These are phyloP conservation scores for Prunella fulvescens DNA, from an alignment of 2,113 vertebrate genomes.

Conservation along the genomic window DNA sequence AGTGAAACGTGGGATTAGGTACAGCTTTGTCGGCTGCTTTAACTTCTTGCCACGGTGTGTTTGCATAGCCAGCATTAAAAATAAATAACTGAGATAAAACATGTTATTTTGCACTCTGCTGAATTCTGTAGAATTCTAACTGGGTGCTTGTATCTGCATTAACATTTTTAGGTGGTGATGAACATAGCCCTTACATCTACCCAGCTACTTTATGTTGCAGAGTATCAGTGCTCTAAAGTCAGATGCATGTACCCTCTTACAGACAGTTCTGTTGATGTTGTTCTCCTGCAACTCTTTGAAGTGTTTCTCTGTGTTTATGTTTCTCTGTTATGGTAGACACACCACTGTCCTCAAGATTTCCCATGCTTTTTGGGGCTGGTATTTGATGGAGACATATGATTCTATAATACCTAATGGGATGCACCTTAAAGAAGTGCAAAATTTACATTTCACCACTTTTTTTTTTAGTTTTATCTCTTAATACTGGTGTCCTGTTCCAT, in stretches of 20 bases:
- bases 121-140: not conserved
- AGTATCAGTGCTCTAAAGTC: not conserved
- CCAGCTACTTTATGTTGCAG: not conserved
- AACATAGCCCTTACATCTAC: not conserved
- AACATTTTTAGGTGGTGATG: not conserved
- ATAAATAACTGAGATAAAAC: not conserved
- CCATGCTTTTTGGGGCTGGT: not conserved
- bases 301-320: not conserved
- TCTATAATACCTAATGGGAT: not conserved
- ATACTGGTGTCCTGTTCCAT: not conserved
- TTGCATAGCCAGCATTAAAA: not conserved
- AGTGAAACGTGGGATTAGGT: not conserved
- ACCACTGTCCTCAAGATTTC: not conserved
- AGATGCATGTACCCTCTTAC: not conserved
- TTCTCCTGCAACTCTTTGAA: not conserved
- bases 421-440: not conserved
- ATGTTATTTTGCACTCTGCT: not conserved
- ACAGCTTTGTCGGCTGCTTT: not conserved
- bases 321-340: not conserved
- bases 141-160: not conserved
- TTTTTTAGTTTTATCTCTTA: not conserved
- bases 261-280: not conserved
- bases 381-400: not conserved
- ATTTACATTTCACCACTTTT: not conserved
- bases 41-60: not conserved